Evolutionary conservation across 2,888 invertebrate species (phyloP), one percentile per base, ranked within the genome.

Genomic region (Biston betularia): DNA sequence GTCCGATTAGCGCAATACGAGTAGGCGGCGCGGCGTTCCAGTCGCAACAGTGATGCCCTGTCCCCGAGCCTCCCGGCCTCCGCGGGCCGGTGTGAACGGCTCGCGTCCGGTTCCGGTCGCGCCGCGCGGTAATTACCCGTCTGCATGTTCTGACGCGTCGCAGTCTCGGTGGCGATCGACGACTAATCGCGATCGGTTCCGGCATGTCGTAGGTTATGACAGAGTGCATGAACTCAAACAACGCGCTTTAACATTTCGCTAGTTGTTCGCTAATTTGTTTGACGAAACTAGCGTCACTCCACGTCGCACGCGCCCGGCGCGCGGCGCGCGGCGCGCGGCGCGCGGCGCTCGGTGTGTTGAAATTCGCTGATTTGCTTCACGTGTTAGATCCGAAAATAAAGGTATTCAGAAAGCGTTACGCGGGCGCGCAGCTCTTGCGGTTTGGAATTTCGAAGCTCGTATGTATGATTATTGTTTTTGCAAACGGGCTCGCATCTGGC

Each of bases 51-150:
- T 54, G 24, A 35, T 24, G 15, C 40, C 40, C 1, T 14, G 24
- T 34, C 24, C 3, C 15, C 40, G 12, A 42, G 10, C 44, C 15
- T 46, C 24, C 54, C 15, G 46, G 34, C 45, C 38, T n/a, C 58
- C 14, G 49, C 10, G 38, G n/a, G n/a, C n/a, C 48, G 49, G 40
- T 38, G 49, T 35, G 49, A 38, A 48, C 48, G 49, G 24, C 48
- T n/a, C 40, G 38, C 48, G 45, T 49, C 58, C 58, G 58, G 49
- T 65, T 61, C 65, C 65, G 65, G 61, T 55, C 56, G 52, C 56
- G 65, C 44, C 60, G 44, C 5, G 10, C 40, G 42, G 34, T 65
- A 49, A 60, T 65, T 65, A 38, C 50, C 35, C 38, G 54, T 60
- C 60, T 65, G 55, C 33, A 34, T 46, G 56, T 60, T 65, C 49